A percentile compares a stretch with the other conserved stretches of the same genome.
phyloP scores from a whole-genome alignment of 2,888 invertebrate species.

The Aphodius sticticus region DNA sequence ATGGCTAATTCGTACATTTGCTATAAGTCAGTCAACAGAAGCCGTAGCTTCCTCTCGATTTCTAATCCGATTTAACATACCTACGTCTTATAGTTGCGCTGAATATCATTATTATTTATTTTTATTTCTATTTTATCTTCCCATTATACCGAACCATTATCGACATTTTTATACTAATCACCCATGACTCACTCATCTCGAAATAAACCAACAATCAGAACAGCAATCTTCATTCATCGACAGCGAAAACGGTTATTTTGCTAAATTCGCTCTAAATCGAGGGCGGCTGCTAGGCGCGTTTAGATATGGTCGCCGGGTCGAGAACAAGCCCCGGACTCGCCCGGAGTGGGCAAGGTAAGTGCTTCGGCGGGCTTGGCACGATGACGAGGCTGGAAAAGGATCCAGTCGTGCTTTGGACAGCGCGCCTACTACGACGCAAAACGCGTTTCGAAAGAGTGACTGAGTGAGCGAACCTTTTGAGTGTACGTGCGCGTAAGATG shows the following conservation, averaged over 20 bases:
- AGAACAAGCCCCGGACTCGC: slow-evolving; percentile 34
- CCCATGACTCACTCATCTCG: not conserved
- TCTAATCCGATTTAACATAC: too few relatives aligned
- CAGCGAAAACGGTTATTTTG: not conserved
- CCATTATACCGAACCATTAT: not conserved
- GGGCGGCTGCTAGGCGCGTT: slow-evolving; percentile 20
- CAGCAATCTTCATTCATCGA: not conserved
- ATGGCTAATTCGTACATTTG: too few relatives aligned
- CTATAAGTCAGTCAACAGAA: too few relatives aligned
- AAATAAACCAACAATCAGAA: not conserved
- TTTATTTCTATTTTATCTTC: not conserved
- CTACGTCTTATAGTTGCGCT: too few relatives aligned
- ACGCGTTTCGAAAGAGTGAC: not conserved
- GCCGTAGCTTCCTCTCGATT: too few relatives aligned
- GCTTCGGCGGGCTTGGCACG: slow-evolving; percentile 9
- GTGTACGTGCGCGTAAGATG: not conserved
- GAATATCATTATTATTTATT: not conserved
- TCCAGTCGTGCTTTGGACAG: not conserved
- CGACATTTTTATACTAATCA: not conserved
- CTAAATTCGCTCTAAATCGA: not conserved
- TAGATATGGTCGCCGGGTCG: slow-evolving; percentile 29
- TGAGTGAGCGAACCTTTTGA: not conserved
- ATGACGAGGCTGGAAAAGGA: slow-evolving; percentile 4
- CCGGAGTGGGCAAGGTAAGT: slow-evolving; percentile 35
- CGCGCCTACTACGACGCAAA: not conserved